phyloP scores from a whole-genome alignment of 2,113 vertebrate genomes.

The Benitochromis conjunctus region DNA sequence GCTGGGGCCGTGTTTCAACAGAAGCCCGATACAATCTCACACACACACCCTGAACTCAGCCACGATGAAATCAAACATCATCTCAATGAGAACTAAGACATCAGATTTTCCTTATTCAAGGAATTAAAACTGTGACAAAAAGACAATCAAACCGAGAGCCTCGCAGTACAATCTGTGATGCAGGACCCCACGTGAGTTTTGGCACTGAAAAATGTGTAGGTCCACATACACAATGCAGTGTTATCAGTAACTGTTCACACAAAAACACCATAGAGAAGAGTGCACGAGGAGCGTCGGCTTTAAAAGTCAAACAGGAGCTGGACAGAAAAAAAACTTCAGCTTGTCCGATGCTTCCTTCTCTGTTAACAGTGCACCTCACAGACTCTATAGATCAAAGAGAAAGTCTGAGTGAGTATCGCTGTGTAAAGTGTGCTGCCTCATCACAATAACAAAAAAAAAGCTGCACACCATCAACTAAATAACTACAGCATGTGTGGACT shows the following conservation, averaged over 20 bases:
- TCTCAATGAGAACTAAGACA: neutral
- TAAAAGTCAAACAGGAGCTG: conserved; percentile 9
- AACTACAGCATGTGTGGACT: conserved; percentile 1
- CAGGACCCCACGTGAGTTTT: conserved; percentile 28
- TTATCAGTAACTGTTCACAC: conserved; percentile 7
- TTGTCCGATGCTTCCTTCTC: neutral
- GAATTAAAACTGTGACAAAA: neutral
- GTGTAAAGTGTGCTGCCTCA: neutral
- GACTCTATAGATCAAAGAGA: neutral
- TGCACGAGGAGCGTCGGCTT: neutral
- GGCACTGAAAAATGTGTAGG: conserved; percentile 44
- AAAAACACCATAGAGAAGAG: conserved; percentile 8
- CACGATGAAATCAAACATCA: conserved; percentile 1
- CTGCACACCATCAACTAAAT: neutral
- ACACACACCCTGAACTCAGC: conserved; percentile 1
- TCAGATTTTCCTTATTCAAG: neutral
- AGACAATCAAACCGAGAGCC: neutral
- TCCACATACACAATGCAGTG: conserved; percentile 29
- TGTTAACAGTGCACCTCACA: neutral
- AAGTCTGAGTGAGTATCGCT: neutral
- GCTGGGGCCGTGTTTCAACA: conserved; percentile 19
- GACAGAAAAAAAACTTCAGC: neutral
- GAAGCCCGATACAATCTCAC: neutral
- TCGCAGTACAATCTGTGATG: neutral
- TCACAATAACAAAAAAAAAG: conserved; percentile 4